phyloP scores from a whole-genome alignment of 2,888 invertebrate species.

The Lycocerus yunnanus region DNA sequence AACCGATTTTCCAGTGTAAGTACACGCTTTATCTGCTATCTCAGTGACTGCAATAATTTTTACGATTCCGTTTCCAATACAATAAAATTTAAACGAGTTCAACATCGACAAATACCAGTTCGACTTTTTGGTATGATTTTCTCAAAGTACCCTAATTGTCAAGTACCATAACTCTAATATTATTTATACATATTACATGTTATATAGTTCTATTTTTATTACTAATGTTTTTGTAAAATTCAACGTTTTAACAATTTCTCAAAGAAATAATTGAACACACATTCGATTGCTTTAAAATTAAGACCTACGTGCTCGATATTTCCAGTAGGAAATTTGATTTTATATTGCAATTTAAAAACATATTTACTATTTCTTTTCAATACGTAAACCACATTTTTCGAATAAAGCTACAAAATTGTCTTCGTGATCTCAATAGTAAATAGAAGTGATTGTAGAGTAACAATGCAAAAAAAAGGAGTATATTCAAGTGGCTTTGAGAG shows the following conservation, averaged over 20 bases:
- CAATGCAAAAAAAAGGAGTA: slow-evolving; percentile 4
- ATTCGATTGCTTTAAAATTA: not conserved
- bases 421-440: slow-evolving; percentile 20
- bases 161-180: not conserved
- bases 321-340: not conserved
- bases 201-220: not conserved
- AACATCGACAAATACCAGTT: not conserved
- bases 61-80: not conserved
- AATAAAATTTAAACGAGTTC: not conserved
- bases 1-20: not conserved
- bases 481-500: slow-evolving; percentile 10
- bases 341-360: not conserved
- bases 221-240: not conserved
- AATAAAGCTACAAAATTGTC: slow-evolving; percentile 14
- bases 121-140: not conserved
- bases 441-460: slow-evolving; percentile 9
- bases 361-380: not conserved
- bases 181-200: no score
- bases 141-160: not conserved
- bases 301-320: not conserved
- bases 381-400: not conserved
- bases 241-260: no score
- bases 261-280: not conserved
- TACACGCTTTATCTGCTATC: not conserved
- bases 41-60: not conserved